Base-by-base conservation (phyloP, 35 echinoderm and acorn worm genomes). In the Stichopus chloronotus region DNA sequence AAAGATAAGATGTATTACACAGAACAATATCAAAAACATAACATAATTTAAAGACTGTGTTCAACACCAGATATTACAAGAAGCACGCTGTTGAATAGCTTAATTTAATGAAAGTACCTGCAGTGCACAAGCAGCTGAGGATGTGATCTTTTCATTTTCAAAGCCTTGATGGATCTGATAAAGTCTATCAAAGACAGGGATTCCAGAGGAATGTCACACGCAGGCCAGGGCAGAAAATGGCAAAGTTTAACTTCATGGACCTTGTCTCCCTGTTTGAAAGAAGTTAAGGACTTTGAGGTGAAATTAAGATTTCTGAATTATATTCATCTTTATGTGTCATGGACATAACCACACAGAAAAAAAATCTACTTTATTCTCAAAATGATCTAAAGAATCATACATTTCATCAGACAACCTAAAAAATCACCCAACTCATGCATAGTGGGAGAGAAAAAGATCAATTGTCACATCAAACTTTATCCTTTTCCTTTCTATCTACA, bases 191-290 rank as follows among this genome's bases (percentile, higher is more conserved):
- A 72, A 19, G 69, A 72, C 17, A 72, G 5, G 6, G 69, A 72
- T 20, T 72, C 16, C 17, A 20, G 17, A 19, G 69, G 69, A 72
- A 72, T 72, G 69, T 20, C 22, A 6, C 22, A 16, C 17, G 6
- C 69, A 72, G 69, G 19, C 69, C 69, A 72, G 11, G 69, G 19
- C 5, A 72, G 69, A 72, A 72, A 72, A n/a, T 72, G 17, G 17
- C 69, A 72, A 20, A 72, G 69, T n/a, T 72, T 72, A 72, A 72
- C 69, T 72, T 72, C 69, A 72, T 72, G 69, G 13, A 72, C 16
- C 17, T 72, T 72, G 69, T 72, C 17, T 72, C 69, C 69, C 69
- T 72, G 69, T 72, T 72, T n/a, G 69, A 72, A 72, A 72, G 6
- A 72, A 13, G 21, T 72, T 72, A 6, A 72, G 5, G 16, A n/a